phyloP scores from a whole-genome alignment of 2,113 vertebrate species.

The Ictidomys tridecemlineatus region DNA sequence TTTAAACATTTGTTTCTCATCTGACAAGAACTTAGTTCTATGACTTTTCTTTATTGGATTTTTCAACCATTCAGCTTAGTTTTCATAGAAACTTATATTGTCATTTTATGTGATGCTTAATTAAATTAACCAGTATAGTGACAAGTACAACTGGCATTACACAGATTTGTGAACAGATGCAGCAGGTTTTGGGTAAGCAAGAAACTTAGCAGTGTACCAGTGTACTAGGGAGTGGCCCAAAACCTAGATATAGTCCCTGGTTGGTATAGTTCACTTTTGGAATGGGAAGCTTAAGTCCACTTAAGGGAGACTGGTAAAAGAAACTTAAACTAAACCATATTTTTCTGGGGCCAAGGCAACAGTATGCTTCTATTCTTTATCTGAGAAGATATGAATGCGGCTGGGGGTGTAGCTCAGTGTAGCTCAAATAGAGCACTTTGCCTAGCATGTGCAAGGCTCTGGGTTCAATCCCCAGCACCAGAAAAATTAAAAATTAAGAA shows the following conservation, averaged over 20 bases:
- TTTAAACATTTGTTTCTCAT: not conserved
- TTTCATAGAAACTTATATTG: slow-evolving; percentile 2
- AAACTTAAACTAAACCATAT: not conserved
- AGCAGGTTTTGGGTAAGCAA: not conserved
- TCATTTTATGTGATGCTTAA: slow-evolving; percentile 26
- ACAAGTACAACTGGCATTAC: not conserved
- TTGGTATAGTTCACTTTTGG: not conserved
- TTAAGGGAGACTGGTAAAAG: not conserved
- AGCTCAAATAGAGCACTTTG: not conserved
- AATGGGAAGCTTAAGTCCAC: not conserved
- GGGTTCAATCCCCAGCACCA: not conserved
- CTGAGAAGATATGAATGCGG: not conserved
- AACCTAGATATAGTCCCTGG: not conserved
- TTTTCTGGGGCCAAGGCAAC: slow-evolving; percentile 31
- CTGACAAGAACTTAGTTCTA: not conserved
- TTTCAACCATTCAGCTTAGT: slow-evolving; percentile 16
- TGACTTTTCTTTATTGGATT: slow-evolving; percentile 21
- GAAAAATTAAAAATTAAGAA: not conserved
- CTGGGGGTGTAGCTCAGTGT: not conserved
- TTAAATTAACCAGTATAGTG: not conserved
- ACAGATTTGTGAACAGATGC: not conserved
- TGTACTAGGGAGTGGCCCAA: not conserved
- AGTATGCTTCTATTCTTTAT: not conserved
- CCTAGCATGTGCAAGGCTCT: too few species aligned
- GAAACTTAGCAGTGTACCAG: not conserved